A percentile compares a stretch with the other conserved stretches of the same genome.
Conservation (phyloP, 2,113 vertebrate genomes). For the Microcebus jonahi region DNA sequence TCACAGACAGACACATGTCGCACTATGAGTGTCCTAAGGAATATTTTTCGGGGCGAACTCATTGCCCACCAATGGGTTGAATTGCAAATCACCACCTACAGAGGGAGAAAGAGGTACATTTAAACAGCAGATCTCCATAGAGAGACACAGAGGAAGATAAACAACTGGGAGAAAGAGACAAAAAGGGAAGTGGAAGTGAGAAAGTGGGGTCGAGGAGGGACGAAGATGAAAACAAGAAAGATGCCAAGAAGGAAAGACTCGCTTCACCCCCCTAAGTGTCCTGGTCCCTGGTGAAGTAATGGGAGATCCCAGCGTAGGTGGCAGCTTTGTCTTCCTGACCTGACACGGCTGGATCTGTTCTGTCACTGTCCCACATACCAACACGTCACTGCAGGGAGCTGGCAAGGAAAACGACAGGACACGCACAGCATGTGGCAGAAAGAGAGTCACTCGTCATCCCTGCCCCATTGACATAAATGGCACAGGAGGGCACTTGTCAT, state of each 20-base stretch:
- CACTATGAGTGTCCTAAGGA: background rate
- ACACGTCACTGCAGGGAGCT: accelerated
- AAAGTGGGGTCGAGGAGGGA: background rate
- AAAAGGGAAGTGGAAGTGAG: background rate
- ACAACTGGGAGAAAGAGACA: background rate
- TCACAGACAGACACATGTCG: background rate
- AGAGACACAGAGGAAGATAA: background rate
- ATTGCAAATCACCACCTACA: background rate
- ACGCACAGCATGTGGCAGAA: accelerated
- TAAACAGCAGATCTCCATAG: background rate
- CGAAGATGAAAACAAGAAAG: background rate
- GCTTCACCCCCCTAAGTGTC: background rate
- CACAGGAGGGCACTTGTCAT: background rate
- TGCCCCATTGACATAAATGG: background rate
- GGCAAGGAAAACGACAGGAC: background rate
- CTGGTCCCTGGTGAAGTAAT: no score
- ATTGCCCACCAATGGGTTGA: background rate
- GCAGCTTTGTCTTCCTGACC: background rate
- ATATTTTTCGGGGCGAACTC: accelerated
- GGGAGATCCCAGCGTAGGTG: background rate
- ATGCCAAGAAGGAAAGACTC: background rate
- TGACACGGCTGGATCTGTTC: no score
- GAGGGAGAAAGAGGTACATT: background rate
- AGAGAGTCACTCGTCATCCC: background rate
- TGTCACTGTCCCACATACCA: background rate